Conservation (phyloP, 2,797 vertebrate species). For the Peromyscus aztecus region DNA sequence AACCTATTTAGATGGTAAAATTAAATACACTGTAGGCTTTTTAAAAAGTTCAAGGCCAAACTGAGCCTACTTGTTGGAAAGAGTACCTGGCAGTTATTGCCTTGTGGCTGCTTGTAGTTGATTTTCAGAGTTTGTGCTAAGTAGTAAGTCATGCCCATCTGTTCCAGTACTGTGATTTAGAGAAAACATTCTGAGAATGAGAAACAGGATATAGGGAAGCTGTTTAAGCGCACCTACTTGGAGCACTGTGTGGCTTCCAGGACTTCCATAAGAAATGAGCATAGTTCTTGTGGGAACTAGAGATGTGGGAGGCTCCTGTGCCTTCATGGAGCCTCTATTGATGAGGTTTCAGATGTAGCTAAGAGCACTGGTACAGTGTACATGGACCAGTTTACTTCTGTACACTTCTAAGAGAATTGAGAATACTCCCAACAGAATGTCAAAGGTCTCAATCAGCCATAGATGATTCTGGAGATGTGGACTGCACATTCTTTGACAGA, state of each 20-base stretch:
- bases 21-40: neutral
- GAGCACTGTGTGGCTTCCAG: neutral
- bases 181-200: neutral
- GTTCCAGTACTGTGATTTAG: neutral
- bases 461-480: neutral
- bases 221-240: neutral
- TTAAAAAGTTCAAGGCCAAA: neutral
- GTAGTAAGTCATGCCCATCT: neutral
- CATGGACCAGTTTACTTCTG: neutral
- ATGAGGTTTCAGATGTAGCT: neutral
- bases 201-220: neutral
- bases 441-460: neutral
- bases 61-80: neutral
- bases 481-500: neutral
- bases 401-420: neutral
- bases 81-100: neutral
- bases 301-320: neutral
- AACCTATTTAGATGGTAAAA: neutral
- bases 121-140: conserved; percentile 28
- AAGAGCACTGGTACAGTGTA: neutral
- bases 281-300: neutral
- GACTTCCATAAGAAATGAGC: neutral
- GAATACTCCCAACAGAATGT: neutral
- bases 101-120: neutral
- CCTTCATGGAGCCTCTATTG: neutral